Conservation (phyloP, 2,888 invertebrate species). For the Pyrrhia umbra region DNA sequence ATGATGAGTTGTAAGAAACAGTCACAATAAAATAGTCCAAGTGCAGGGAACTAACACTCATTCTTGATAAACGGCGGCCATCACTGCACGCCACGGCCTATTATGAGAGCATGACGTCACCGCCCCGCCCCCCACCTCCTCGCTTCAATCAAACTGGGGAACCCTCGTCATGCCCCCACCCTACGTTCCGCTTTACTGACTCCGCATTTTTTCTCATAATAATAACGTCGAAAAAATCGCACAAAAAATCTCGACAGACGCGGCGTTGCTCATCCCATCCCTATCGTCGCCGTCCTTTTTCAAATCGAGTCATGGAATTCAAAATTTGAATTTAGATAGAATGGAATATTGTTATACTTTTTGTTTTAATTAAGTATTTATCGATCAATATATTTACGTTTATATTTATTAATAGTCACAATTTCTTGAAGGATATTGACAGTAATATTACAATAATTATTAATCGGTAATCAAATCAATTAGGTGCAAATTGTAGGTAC, state of each 20-base stretch:
- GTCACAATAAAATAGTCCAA: constrained; percentile 73
- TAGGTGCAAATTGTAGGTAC: no score
- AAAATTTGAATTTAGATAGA: constrained; percentile 75
- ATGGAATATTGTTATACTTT: constrained; percentile 33
- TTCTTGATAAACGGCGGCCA: constrained; percentile 89
- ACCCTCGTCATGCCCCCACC: constrained; percentile 90
- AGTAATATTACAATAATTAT: no score
- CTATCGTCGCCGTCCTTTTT: constrained; percentile 81
- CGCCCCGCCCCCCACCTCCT: constrained; percentile 89
- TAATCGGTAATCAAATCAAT: no score
- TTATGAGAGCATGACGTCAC: constrained; percentile 90
- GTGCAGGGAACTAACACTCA: constrained; percentile 83
- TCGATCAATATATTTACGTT: not conserved
- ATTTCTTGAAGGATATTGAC: no score
- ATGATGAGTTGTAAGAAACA: constrained; percentile 53
- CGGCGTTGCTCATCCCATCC: constrained; percentile 82
- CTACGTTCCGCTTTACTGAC: constrained; percentile 89
- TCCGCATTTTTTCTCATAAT: constrained; percentile 90
- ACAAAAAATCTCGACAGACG: constrained; percentile 89
- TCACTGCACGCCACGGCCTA: constrained; percentile 89
- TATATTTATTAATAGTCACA: no score
- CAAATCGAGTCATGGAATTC: constrained; percentile 75
- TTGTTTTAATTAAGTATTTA: constrained; percentile 29
- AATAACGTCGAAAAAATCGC: constrained; percentile 90
- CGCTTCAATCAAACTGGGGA: constrained; percentile 89